Conservation (phyloP, 2,888 invertebrate species). For the Fabriciana adippe region DNA sequence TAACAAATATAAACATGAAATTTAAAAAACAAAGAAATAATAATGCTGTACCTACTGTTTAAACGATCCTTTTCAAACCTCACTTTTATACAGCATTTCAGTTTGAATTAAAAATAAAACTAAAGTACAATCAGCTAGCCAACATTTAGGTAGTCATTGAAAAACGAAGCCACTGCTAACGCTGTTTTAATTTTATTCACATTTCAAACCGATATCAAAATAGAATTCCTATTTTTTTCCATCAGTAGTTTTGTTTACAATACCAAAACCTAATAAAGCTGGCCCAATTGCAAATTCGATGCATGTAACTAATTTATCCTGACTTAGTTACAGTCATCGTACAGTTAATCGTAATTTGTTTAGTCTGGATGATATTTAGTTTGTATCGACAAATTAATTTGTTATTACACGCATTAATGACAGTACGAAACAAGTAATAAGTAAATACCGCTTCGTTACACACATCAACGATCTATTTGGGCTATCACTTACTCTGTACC, state of each 20-base stretch:
- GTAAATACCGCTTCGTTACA: too few relatives aligned
- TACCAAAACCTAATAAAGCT: slow-evolving; percentile 1
- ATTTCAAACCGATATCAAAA: slow-evolving; percentile 25
- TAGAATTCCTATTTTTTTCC: slow-evolving; percentile 8
- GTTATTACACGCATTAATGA: too few relatives aligned
- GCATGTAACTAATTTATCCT: too few relatives aligned
- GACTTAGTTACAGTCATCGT: too few relatives aligned
- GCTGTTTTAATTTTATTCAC: slow-evolving; percentile 27
- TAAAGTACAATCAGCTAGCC: slow-evolving; percentile 11
- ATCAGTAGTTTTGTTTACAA: neutral
- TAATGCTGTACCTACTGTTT: neutral
- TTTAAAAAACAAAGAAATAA: too few relatives aligned
- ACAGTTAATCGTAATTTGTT: too few relatives aligned
- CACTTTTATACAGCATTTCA: neutral
- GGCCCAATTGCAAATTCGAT: neutral
- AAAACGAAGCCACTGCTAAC: slow-evolving; percentile 24
- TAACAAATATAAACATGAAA: too few relatives aligned
- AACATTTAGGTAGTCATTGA: slow-evolving; percentile 25
- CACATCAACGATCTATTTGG: too few relatives aligned
- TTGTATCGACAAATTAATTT: too few relatives aligned
- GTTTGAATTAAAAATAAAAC: slow-evolving; percentile 4
- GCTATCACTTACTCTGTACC: too few relatives aligned
- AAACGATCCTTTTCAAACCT: neutral
- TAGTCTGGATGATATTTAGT: too few relatives aligned
- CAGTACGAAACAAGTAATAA: too few relatives aligned